phyloP scores from a whole-genome alignment of 2,797 vertebrate genomes.

The Vultur gryphus region DNA sequence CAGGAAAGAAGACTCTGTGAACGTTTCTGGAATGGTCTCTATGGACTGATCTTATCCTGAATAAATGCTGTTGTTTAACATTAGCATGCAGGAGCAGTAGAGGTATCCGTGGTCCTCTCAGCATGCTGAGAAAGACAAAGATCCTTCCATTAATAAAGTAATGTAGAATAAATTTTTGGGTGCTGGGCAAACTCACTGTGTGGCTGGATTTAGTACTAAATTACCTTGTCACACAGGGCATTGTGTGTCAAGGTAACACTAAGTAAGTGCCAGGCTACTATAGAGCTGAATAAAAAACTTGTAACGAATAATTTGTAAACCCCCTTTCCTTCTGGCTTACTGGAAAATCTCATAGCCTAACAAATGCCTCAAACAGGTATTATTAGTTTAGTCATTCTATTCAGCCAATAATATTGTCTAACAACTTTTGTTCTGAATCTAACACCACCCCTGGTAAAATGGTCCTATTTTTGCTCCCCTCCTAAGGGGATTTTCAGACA shows the following conservation, averaged over 20 bases:
- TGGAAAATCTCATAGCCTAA: background rate
- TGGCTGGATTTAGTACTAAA: background rate
- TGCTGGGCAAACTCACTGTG: background rate
- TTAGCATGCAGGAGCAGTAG: background rate
- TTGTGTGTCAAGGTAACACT: background rate
- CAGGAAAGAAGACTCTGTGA: background rate
- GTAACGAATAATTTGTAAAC: background rate
- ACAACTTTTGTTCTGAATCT: background rate
- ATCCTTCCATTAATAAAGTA: background rate
- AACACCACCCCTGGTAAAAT: background rate
- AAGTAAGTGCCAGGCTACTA: background rate
- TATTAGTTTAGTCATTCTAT: background rate
- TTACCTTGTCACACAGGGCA: background rate
- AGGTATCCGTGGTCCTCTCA: accelerated
- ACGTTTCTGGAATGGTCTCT: background rate
- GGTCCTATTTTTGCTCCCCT: background rate
- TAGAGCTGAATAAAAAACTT: background rate
- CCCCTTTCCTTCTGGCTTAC: background rate
- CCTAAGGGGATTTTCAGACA: background rate
- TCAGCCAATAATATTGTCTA: background rate
- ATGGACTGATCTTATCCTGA: background rate
- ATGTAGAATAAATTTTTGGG: background rate
- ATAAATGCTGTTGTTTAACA: background rate
- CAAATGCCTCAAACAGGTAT: background rate
- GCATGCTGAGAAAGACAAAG: background rate